Base-by-base conservation (phyloP, 2,113 vertebrate genomes). In the Sardina pilchardus region DNA sequence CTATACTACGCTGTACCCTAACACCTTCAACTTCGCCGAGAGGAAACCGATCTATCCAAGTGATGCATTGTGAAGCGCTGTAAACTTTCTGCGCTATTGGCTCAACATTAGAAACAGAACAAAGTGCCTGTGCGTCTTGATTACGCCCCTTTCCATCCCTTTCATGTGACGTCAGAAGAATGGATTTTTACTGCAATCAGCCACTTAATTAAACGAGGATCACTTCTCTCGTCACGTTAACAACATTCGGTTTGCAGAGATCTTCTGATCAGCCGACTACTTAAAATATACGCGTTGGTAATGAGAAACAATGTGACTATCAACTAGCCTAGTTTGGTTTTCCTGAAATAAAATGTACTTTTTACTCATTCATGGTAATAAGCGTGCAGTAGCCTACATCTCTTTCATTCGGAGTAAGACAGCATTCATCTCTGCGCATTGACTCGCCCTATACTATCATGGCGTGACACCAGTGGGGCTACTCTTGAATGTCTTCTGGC, bases 161-260 rank as follows among this genome's bases (percentile, higher is more conserved):
- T 71, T 81, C 86, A 84, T 82, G 89, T 94, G 92, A 93, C 92
- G 93, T 93, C 87, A 92, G 89, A 85, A 89, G 43, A 39, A 83
- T n/a, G 45, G 71, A 85, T 80, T 85, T 85, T 56, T 85, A 50
- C 75, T 53, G 34, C 36, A 36, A 85, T 39, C 75, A 48, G 42
- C 30, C 36, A 50, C 84, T 56, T 85, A 81, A 85, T 85, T 81
- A 85, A 81, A 85, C 43, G 59, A 67, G 39, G 71, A 30, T 83
- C 67, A 48, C 78, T 56, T 56, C 48, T 56, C 48, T 83, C 48
- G 50, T 56, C 53, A 83, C 34, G 30, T 78, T 78, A 78, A 78
- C 30, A 36, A 78, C 30, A 34, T 75, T 63, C 26, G 67, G 26
- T 75, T 75, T 36, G 67, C 26, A 75, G 16, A 75, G 67, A 30